Conservation (phyloP, 2,888 invertebrate genomes). For the Rotaria macrura region DNA sequence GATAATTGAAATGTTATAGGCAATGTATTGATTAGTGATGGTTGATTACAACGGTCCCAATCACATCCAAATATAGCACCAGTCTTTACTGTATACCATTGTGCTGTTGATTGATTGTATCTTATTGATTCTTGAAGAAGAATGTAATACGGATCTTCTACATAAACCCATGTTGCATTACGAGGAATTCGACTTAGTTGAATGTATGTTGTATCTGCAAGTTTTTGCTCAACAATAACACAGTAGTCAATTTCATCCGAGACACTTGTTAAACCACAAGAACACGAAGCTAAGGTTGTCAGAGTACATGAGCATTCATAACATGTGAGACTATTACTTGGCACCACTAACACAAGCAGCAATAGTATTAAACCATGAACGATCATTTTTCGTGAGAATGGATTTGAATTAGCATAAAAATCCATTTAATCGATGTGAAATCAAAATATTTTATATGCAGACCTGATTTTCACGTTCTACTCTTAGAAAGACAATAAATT, state of each 20-base stretch:
- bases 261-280: not conserved
- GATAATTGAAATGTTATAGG: not conserved
- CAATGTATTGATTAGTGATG: not conserved
- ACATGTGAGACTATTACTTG: not conserved
- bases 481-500: not conserved
- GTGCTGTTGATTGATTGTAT: not conserved
- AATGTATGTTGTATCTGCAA: not conserved
- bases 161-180: not conserved
- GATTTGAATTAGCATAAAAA: not conserved
- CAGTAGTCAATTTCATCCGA: not conserved
- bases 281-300: not conserved
- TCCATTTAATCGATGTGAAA: not conserved
- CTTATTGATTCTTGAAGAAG: not conserved
- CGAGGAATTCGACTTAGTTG: not conserved
- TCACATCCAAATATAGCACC: not conserved
- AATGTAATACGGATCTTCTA: not conserved
- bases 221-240: not conserved
- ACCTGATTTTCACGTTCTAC: not conserved
- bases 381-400: not conserved
- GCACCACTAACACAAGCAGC: not conserved
- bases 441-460: not conserved
- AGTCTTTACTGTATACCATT: not conserved
- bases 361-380: not conserved
- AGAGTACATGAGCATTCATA: not conserved
- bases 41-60: not conserved